phyloP scores from a whole-genome alignment of 2,888 invertebrate genomes.

The Machimus rusticus region DNA sequence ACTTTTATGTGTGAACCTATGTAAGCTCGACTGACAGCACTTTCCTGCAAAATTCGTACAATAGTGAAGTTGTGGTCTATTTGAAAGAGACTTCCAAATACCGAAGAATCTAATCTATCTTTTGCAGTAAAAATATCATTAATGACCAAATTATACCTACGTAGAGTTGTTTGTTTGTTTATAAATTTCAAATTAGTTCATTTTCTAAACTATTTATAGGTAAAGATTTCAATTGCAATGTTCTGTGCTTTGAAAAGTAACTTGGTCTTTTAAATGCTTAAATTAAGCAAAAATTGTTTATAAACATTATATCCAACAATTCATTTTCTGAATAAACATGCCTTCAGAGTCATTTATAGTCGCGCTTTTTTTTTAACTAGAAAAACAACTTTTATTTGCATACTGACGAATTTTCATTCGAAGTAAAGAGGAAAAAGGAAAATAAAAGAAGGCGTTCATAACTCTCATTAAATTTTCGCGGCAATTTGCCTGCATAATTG shows the following conservation, averaged over 20 bases:
- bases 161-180: too few species aligned
- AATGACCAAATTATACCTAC: too few species aligned
- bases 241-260: too few species aligned
- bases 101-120: not conserved
- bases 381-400: not conserved
- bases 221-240: too few species aligned
- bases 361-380: too few species aligned
- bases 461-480: not conserved
- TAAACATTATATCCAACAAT: too few species aligned
- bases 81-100: not conserved
- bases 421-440: not conserved
- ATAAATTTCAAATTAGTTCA: too few species aligned
- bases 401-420: not conserved
- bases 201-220: too few species aligned
- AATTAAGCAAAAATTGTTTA: too few species aligned
- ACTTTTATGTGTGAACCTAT: not conserved
- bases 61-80: not conserved
- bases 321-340: too few species aligned
- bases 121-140: not conserved
- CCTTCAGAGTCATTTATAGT: too few species aligned
- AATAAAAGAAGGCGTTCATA: not conserved
- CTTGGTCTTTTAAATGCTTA: too few species aligned
- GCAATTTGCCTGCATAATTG: not conserved
- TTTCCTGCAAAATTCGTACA: not conserved
- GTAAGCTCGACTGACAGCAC: not conserved